Evolutionary conservation across 2,888 invertebrate species (phyloP).

Genomic region (Patella depressa): DNA sequence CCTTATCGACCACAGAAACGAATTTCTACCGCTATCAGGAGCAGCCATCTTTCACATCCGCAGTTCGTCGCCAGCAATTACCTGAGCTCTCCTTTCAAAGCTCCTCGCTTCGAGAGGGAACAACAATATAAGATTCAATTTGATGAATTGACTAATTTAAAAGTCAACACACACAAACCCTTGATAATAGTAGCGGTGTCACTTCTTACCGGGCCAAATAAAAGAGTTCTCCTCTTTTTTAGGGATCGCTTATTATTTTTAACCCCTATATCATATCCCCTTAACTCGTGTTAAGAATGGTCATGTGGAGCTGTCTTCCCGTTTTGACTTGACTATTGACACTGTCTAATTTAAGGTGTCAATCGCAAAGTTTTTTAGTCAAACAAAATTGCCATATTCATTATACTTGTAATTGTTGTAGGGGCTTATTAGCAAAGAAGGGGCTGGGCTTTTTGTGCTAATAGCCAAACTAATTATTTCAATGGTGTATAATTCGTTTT

Average conservation of each 20-base stretch:
- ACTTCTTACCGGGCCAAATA: slow-evolving; percentile 17
- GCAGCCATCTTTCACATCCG: slow-evolving; percentile 12
- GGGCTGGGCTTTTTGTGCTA: slow-evolving; percentile 4
- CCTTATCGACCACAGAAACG: slow-evolving; percentile 6
- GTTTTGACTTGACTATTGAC: neutral
- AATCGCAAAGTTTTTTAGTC: neutral
- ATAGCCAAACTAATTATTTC: slow-evolving; percentile 5
- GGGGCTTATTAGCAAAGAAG: slow-evolving; percentile 7
- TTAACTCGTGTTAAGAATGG: slow-evolving; percentile 8
- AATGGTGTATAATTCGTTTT: slow-evolving; percentile 3
- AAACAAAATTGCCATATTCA: slow-evolving; percentile 5
- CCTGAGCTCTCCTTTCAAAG: slow-evolving; percentile 14
- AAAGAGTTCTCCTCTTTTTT: slow-evolving; percentile 17
- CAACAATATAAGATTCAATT: slow-evolving; percentile 23
- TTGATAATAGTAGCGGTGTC: slow-evolving; percentile 19
- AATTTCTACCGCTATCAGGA: slow-evolving; percentile 2
- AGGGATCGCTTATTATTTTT: slow-evolving; percentile 18
- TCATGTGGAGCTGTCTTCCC: neutral
- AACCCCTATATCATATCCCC: slow-evolving; percentile 4
- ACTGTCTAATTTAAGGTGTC: slow-evolving; percentile 8
- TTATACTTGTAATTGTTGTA: slow-evolving; percentile 3
- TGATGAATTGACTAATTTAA: slow-evolving; percentile 26
- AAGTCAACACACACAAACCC: slow-evolving; percentile 10
- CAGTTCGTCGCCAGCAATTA: slow-evolving; percentile 18
- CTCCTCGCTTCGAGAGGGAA: slow-evolving; percentile 7